A percentile compares a stretch with the other conserved stretches of the same genome.
Conservation (phyloP, 2,113 vertebrate species). For the Heliornis fulica region DNA sequence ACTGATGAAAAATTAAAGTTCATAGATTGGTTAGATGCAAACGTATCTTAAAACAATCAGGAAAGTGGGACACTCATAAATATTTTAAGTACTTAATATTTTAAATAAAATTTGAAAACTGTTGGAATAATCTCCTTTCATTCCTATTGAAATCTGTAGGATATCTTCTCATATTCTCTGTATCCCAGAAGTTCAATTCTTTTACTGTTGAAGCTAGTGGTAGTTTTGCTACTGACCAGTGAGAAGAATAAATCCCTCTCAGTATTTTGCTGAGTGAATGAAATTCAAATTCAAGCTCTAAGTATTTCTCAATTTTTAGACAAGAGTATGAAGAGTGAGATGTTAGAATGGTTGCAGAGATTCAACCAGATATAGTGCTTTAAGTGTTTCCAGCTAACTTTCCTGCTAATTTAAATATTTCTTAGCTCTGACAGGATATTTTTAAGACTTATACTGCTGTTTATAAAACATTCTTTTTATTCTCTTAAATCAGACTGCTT, state of each 20-base stretch:
- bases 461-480: neutral
- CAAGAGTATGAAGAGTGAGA: neutral
- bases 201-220: neutral
- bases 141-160: neutral
- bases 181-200: neutral
- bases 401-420: neutral
- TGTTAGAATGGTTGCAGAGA: constrained; percentile 21
- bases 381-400: constrained; percentile 24
- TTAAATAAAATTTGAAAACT: neutral
- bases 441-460: neutral
- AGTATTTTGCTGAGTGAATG: neutral
- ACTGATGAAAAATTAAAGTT: neutral
- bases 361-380: constrained; percentile 18
- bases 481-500: neutral
- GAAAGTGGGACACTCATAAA: neutral
- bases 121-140: neutral
- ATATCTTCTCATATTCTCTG: neutral
- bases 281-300: neutral
- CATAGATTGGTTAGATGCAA: neutral
- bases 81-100: neutral
- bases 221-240: neutral
- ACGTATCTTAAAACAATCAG: neutral
- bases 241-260: neutral
- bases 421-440: neutral
- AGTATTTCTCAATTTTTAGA: neutral